These are phyloP conservation scores for Cyanoliseus patagonus DNA, from an alignment of 2,113 vertebrate species.

Conservation along the genomic window DNA sequence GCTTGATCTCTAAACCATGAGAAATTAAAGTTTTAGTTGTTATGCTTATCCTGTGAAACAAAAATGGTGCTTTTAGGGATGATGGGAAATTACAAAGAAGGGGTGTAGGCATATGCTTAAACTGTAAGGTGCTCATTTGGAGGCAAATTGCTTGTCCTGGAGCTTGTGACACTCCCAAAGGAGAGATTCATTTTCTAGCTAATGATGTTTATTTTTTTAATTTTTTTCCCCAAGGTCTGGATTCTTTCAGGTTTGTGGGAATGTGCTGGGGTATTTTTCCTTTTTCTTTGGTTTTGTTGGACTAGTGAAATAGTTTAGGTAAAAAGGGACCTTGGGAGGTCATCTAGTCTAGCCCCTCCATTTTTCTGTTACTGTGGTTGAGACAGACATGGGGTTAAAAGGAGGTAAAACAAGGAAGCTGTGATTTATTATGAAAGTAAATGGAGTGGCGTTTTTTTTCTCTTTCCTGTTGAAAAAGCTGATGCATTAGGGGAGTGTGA, in stretches of 20 bases:
- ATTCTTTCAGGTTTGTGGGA: not conserved
- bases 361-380: not conserved
- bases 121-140: not conserved
- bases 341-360: no score
- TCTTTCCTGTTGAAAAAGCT: not conserved
- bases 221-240: no score
- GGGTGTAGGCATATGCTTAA: not conserved
- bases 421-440: not conserved
- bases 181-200: not conserved
- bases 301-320: fast-evolving
- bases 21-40: not conserved
- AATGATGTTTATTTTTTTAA: no score
- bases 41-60: not conserved
- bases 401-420: not conserved
- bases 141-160: not conserved
- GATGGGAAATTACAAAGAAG: not conserved
- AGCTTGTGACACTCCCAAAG: not conserved
- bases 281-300: not conserved
- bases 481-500: not conserved
- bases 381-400: not conserved
- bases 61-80: not conserved
- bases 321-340: not conserved
- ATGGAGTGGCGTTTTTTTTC: not conserved
- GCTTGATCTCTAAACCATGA: not conserved
- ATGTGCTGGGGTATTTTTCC: not conserved